Evolutionary conservation across 1,140 invertebrate genomes (phyloP).

Genomic region (Drosophila teissieri): DNA sequence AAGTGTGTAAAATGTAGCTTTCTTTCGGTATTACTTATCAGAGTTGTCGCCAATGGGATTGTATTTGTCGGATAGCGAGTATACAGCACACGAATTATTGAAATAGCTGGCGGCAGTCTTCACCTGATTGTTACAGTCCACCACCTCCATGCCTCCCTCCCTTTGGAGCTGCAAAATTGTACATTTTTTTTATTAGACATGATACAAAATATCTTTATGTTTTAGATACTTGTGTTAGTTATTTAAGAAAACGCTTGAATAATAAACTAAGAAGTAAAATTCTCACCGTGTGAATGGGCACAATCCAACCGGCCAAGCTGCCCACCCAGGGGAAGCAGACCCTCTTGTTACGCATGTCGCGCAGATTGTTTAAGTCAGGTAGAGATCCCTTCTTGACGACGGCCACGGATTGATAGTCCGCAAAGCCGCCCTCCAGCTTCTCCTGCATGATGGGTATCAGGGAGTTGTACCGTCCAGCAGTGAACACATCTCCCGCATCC

Average conservation of each 20-base stretch:
- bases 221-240: background rate
- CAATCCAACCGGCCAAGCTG: conserved; percentile 95
- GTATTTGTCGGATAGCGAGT: conserved; percentile 95
- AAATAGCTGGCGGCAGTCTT: conserved; percentile 96
- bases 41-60: conserved; percentile 96
- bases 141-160: conserved; percentile 91
- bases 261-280: background rate
- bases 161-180: conserved; percentile 89
- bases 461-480: conserved; percentile 96
- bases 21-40: conserved; percentile 85
- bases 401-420: conserved; percentile 93
- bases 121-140: conserved; percentile 98
- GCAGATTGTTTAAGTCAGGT: conserved; percentile 87
- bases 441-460: conserved; percentile 95
- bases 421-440: conserved; percentile 86
- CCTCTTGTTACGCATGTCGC: conserved; percentile 90
- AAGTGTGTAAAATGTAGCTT: background rate
- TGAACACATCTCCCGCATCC: conserved; percentile 97
- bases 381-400: conserved; percentile 90
- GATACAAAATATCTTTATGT: too few relatives aligned
- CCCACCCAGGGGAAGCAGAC: conserved; percentile 97
- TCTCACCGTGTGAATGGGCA: conserved; percentile 92
- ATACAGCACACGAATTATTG: conserved; percentile 95
- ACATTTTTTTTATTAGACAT: background rate
- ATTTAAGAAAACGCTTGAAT: background rate